Evolutionary conservation across 2,888 invertebrate genomes (phyloP), one percentile per base, ranked within the genome.

Genomic region (Papilio elwesi): DNA sequence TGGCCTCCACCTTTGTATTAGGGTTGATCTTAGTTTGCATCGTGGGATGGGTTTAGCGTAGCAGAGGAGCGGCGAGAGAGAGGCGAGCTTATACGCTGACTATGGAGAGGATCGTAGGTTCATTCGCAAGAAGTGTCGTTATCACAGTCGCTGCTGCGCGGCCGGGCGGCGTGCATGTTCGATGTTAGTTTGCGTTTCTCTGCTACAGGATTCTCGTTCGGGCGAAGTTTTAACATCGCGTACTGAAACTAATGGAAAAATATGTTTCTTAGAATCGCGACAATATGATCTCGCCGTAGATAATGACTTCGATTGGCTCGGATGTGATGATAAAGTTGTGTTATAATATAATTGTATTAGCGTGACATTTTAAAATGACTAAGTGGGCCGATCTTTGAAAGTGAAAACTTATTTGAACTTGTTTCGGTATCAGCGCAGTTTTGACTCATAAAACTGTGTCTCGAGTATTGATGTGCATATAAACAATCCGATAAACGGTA

Each of bases 141-240:
- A 93, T 92, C 92, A 91, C 92, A 93, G 93, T 93, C 90, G 92
- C 91, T 89, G 90, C 87, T 92, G 90, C 89, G 87, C 91, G 86
- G 79, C 88, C 90, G 91, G 85, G 86, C 90, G 85, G 91, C 89
- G 89, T 82, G 86, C 87, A 87, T 81, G 87, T 83, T 82, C 78
- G 78, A 79, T 83, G 84, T 77, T 79, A 81, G 78, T 78, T 72
- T 47, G 65, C 78, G 79, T 81, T 80, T 80, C 80, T 78, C 76
- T 75, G 79, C 76, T 83, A 80, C 78, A 79, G 78, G 73, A 74
- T 78, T 79, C 80, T 83, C 81, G 82, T 84, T 83, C 87, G 86
- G 79, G 81, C 83, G 86, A 93, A 93, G 90, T 93, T 93, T 92
- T 87, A 81, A 89, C 87, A 87, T 89, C 89, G 90, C 85, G 85